These are phyloP conservation scores for Melanotaenia duboulayi DNA, from an alignment of 2,113 vertebrate species.

Conservation along the genomic window DNA sequence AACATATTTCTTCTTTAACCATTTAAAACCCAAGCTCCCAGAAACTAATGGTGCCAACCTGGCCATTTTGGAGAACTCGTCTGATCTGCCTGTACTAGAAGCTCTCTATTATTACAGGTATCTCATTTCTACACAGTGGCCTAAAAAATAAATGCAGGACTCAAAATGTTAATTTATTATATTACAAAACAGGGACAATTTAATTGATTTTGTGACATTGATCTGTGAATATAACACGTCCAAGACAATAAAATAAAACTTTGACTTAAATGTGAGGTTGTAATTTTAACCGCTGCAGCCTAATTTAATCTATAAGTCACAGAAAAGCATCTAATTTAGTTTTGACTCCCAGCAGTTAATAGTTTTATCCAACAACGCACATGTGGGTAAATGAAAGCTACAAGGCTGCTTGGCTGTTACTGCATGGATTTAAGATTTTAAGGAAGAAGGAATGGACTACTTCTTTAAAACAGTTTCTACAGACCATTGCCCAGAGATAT, in stretches of 20 bases:
- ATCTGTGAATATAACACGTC: not conserved
- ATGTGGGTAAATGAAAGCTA: not conserved
- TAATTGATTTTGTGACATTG: not conserved
- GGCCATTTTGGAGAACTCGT: too few relatives aligned
- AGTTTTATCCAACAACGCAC: not conserved
- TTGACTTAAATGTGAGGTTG: not conserved
- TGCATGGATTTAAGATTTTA: conserved; percentile 32
- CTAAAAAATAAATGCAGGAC: too few relatives aligned
- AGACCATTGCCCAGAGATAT: conserved; percentile 22
- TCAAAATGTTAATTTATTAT: too few relatives aligned
- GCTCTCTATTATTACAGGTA: too few relatives aligned
- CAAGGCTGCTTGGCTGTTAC: not conserved
- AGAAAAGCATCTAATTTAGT: not conserved
- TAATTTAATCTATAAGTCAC: not conserved
- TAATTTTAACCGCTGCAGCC: too few relatives aligned
- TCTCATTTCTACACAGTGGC: too few relatives aligned
- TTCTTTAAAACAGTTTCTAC: conserved; percentile 57
- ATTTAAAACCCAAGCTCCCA: too few relatives aligned
- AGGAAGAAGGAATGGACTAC: conserved; percentile 43
- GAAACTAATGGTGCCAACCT: too few relatives aligned
- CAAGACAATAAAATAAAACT: not conserved
- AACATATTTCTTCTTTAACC: too few relatives aligned
- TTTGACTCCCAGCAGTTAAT: conserved; percentile 12
- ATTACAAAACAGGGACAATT: too few relatives aligned
- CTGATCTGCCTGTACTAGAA: too few relatives aligned